phyloP scores from a whole-genome alignment of 2,797 vertebrate genomes.

The Lophotriccus pileatus region DNA sequence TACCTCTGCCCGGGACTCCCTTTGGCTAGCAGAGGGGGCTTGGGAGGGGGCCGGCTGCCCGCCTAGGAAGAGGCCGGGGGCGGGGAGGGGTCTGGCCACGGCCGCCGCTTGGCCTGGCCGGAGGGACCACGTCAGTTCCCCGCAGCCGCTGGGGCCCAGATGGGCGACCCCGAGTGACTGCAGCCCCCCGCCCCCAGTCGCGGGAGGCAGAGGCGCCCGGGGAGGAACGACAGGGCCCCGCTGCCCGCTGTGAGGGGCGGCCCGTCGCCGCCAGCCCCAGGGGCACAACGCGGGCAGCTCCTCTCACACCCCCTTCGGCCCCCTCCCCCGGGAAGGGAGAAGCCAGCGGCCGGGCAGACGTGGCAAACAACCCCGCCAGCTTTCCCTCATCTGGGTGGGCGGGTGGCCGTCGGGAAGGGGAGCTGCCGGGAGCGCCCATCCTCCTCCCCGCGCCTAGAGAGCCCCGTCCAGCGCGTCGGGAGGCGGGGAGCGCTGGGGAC shows the following conservation, averaged over 20 bases:
- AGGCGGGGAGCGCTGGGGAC: not conserved
- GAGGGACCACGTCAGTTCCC: constrained; percentile 30
- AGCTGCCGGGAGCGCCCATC: not conserved
- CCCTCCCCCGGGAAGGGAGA: not conserved
- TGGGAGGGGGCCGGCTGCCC: not conserved
- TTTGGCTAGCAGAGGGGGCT: not conserved
- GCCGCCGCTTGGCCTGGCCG: not conserved
- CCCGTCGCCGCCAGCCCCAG: not conserved
- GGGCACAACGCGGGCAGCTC: not conserved
- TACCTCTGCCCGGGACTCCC: not conserved
- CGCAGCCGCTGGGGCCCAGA: not conserved
- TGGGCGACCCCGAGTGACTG: not conserved
- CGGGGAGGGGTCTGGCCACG: not conserved
- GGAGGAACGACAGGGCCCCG: not conserved
- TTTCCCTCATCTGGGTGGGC: not conserved
- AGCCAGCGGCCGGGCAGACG: not conserved
- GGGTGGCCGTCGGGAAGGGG: not conserved
- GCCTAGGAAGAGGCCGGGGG: not conserved
- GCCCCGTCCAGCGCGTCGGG: not conserved
- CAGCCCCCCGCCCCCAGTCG: not conserved
- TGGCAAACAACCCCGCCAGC: not conserved
- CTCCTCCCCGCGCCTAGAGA: not conserved
- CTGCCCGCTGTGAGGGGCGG: not conserved
- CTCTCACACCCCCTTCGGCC: not conserved
- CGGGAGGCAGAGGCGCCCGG: not conserved